These are phyloP conservation scores for Galaxea fascicularis DNA, from an alignment of 92 coral and sea anemone species.

Conservation along the genomic window DNA sequence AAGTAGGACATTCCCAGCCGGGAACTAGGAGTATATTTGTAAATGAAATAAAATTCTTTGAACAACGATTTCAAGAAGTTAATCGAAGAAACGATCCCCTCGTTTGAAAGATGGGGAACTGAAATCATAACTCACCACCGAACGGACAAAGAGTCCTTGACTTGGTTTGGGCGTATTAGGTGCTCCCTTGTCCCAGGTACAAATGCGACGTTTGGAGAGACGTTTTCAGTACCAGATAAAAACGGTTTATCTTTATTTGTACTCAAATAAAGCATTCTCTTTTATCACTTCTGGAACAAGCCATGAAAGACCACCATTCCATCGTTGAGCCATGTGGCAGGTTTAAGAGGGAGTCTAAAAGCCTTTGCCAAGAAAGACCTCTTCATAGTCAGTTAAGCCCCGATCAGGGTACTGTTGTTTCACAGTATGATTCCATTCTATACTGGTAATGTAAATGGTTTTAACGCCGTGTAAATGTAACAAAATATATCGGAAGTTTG, in stretches of 20 bases:
- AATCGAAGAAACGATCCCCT: background rate
- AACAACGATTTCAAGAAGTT: background rate
- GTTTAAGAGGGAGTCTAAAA: too few species aligned
- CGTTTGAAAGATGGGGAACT: background rate
- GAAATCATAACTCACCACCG: background rate
- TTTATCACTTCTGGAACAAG: too few species aligned
- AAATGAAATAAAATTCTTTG: background rate
- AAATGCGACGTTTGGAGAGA: too few species aligned
- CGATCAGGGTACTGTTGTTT: background rate
- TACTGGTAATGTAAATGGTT: background rate
- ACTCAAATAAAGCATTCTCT: too few species aligned
- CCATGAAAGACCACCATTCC: too few species aligned
- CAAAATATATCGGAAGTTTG: slow-evolving; percentile 15
- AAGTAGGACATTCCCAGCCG: too few species aligned
- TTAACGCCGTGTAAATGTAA: background rate
- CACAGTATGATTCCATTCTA: background rate
- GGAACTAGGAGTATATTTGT: background rate
- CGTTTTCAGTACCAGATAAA: too few species aligned
- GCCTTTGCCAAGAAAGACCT: too few species aligned
- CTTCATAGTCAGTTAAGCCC: background rate
- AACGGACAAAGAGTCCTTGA: background rate
- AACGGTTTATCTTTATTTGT: too few species aligned
- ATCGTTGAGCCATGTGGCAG: too few species aligned
- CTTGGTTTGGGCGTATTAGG: background rate
- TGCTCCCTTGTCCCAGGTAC: background rate